A percentile compares a stretch with the other conserved stretches of the same genome.
Evolutionary conservation across 2,797 vertebrate genomes (phyloP).

Genomic region (Acrossocheilus fasciatus): DNA sequence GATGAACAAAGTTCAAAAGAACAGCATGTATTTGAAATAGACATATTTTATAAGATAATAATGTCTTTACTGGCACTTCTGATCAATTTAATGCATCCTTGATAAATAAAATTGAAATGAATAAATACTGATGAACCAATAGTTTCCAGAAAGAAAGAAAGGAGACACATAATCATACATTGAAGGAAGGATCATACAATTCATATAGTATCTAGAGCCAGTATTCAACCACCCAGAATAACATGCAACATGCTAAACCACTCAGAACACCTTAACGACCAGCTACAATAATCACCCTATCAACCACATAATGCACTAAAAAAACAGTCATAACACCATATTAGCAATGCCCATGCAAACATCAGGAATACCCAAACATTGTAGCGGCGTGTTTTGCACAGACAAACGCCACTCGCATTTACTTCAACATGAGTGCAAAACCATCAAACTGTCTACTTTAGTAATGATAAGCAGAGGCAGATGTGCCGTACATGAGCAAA

Average conservation of each 20-base stretch:
- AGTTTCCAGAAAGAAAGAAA: not conserved
- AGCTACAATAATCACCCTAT: not conserved
- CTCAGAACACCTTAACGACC: not conserved
- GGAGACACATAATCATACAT: not conserved
- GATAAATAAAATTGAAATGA: not conserved
- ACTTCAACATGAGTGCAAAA: not conserved
- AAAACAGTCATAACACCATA: not conserved
- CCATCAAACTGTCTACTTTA: not conserved
- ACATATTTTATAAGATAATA: no score
- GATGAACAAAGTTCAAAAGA: not conserved
- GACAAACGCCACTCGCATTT: not conserved
- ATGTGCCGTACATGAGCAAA: not conserved
- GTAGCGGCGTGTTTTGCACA: rapidly evolving
- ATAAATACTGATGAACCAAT: not conserved
- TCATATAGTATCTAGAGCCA: not conserved
- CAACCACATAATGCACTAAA: not conserved
- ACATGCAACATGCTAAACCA: not conserved
- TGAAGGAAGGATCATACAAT: not conserved
- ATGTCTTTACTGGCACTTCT: not conserved
- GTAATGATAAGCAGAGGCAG: not conserved
- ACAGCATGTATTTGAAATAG: not conserved
- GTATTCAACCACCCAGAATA: not conserved
- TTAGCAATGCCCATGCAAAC: not conserved
- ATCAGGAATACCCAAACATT: not conserved
- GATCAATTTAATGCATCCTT: not conserved